Percentiles rank a stretch among this genome's conserved stretches.
Conservation (phyloP, 2,797 vertebrate genomes). For the Phataginus tricuspis region DNA sequence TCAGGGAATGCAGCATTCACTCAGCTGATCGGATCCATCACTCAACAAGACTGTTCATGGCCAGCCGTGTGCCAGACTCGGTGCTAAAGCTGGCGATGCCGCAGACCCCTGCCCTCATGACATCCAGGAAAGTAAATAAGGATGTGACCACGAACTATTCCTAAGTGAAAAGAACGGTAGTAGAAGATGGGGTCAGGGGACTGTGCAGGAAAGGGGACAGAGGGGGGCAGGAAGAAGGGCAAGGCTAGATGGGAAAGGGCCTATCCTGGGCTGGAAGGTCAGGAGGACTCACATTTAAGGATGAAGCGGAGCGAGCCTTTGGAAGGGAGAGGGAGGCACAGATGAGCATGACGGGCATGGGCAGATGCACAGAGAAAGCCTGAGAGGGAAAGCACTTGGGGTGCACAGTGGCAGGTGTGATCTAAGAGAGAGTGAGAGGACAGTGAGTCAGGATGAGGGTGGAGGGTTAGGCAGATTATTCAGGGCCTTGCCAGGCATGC, state of each 20-base stretch:
- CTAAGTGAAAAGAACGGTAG: neutral
- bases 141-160: neutral
- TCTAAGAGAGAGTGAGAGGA: neutral
- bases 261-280: neutral
- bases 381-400: neutral
- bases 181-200: neutral
- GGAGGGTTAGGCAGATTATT: neutral
- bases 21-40: neutral
- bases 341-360: accelerated
- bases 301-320: neutral
- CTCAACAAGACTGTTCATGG: neutral
- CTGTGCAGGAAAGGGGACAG: too few species aligned
- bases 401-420: neutral
- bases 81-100: neutral
- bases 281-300: neutral
- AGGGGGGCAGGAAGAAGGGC: neutral
- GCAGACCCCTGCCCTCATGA: neutral
- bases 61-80: neutral
- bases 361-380: neutral
- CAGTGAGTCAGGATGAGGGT: neutral
- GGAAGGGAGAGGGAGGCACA: neutral
- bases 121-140: slow-evolving; percentile 17
- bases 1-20: neutral
- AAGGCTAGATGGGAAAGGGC: neutral
- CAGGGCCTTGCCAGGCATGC: neutral